Evolutionary conservation across 2,888 invertebrate genomes (phyloP), one percentile per base, ranked within the genome.

Genomic region (Drosophila fulvimacula): DNA sequence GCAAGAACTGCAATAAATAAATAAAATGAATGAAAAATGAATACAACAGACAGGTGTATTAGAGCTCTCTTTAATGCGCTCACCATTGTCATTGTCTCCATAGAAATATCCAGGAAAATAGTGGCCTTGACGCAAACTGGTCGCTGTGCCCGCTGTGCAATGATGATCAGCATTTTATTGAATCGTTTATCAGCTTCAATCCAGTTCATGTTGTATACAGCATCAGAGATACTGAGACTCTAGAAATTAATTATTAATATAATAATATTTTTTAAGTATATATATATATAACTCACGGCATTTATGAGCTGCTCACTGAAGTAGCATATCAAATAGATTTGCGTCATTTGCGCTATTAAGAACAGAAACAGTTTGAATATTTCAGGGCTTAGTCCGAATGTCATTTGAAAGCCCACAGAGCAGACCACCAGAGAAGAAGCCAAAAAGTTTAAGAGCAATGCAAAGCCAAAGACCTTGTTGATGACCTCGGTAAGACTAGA

Each of bases 331-430:
- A 91, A 59, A 67, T 82, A 90, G 0, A 91, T 89, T 27, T 92
- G 90, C 0, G 69, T 60, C 4, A 76, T 32, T 3, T 90, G 82
- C 0, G 89, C 82, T 0, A 89, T 24, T 1, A 92, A 27, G 41
- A 88, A 83, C 0, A 91, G 15, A 1, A 74, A 46, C 32, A 85
- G 69, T 56, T 90, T 92, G 5, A 76, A 63, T 0, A 76, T 6
- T 0, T 82, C 81, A 0, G 79, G 55, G 6, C 66, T 73, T 0
- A 76, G 46, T 0, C 82, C 85, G 5, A 86, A 69, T 3, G 89
- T 90, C 59, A 90, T 79, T 64, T 90, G 90, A 57, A 92, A 91
- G 21, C 91, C 91, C 71, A 91, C 69, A 55, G 92, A 89, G 63
- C 92, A 92, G 48, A 92, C 90, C 6, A 90, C 68, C 24, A 92